Evolutionary conservation across 2,888 invertebrate genomes (phyloP), one percentile per base, ranked within the genome.

Genomic region (Muschampia plurimacula): DNA sequence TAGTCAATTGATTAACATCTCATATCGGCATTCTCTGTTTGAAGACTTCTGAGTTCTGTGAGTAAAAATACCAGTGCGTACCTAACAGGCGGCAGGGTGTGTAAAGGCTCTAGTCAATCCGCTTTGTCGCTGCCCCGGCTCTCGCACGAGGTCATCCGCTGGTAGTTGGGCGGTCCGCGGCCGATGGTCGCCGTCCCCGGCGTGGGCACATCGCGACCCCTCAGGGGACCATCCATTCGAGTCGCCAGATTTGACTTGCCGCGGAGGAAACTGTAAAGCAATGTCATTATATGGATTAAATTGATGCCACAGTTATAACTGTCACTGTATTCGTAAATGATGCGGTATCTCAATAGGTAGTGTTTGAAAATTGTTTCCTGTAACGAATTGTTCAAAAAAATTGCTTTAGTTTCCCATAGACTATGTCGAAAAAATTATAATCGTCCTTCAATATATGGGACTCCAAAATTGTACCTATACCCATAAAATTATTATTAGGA

Each of bases 121-220:
- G 97, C 96, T 88, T 97, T 97, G 83, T 97, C 97, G 81, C 96
- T 96, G 74, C 96, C 95, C 81, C 96, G 95, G 82, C 97, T 97
- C 87, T 98, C 98, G 87, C 97, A 97, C 86, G 97, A 98, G 89
- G 97, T 97, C 96, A 97, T 97, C 82, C 98, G 95, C 88, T 97
- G 97, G 93, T 97, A 98, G 83, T 93, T 96, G 8, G 97, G 97
- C 55, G 96, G 96, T 72, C 96, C 96, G 74, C 96, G 94, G 60
- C 95, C 95, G 76, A 96, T 95, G 75, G 95, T 94, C 5, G 96
- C 95, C 75, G 96, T 96, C 66, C 96, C 96, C 1, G 97, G 97
- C 22, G 97, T 97, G 72, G 96, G 96, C 69, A 96, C 95, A 79
- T 96, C 95, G 49, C 92, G 89, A 12, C 87, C 86, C 67, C 91